Conservation (phyloP, 92 coral and sea anemone species). For the Porites rus region DNA sequence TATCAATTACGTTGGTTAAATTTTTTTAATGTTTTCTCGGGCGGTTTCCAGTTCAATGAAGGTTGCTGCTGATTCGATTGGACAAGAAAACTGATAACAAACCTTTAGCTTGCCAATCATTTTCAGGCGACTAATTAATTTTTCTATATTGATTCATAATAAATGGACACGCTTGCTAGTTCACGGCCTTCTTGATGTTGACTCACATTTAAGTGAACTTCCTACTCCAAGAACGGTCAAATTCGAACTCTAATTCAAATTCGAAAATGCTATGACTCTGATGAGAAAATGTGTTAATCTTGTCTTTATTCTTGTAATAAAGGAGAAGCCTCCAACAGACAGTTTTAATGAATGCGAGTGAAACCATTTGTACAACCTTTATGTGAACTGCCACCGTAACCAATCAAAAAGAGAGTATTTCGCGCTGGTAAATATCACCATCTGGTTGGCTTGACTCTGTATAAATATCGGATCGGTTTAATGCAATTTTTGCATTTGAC, state of each 20-base stretch:
- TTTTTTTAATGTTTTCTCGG: too few species aligned
- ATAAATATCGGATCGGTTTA: constrained; percentile 21
- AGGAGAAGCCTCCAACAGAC: not conserved
- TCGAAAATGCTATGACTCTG: not conserved
- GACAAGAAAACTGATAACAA: too few species aligned
- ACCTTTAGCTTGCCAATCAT: not conserved
- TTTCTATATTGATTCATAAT: not conserved
- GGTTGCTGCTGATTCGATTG: too few species aligned
- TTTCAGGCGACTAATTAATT: constrained; percentile 18
- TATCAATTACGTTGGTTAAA: too few species aligned
- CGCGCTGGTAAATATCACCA: constrained; percentile 41
- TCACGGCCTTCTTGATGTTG: constrained; percentile 1
- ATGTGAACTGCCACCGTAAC: constrained; percentile 15
- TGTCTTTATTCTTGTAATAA: not conserved
- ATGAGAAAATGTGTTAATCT: not conserved
- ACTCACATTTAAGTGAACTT: not conserved
- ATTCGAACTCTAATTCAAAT: not conserved
- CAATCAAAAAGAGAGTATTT: constrained; percentile 34
- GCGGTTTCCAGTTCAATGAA: too few species aligned
- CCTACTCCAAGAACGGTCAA: not conserved
- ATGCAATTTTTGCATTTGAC: constrained; percentile 8
- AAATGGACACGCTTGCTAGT: not conserved
- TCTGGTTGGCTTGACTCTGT: constrained; percentile 36
- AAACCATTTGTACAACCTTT: constrained; percentile 13
- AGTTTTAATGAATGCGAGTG: constrained; percentile 4